phyloP scores from a whole-genome alignment of 2,113 vertebrate species.

The Taurulus bubalis region DNA sequence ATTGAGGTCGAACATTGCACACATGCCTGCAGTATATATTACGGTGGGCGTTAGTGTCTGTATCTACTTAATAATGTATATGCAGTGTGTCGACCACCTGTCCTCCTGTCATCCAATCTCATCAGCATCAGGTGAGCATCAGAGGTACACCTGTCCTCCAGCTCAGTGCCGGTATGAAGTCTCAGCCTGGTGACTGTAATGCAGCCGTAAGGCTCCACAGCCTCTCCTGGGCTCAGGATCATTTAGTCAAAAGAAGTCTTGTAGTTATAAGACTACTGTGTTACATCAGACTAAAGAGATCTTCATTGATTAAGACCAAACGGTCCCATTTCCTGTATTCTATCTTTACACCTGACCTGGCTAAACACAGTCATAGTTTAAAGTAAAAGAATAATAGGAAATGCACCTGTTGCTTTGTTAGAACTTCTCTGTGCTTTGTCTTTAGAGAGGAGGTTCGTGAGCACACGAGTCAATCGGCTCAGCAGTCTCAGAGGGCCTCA shows the following conservation, averaged over 20 bases:
- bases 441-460: conserved; percentile 84
- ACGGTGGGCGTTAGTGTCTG: background rate
- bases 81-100: conserved; percentile 65
- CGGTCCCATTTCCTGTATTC: too few relatives aligned
- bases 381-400: background rate
- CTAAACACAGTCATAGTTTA: background rate
- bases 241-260: too few relatives aligned
- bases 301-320: too few relatives aligned
- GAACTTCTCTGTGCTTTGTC: background rate
- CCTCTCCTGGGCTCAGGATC: too few relatives aligned
- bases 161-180: conserved; percentile 15
- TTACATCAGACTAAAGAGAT: too few relatives aligned
- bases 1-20: background rate
- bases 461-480: conserved; percentile 78
- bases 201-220: too few relatives aligned
- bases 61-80: background rate
- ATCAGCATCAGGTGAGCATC: conserved; percentile 6
- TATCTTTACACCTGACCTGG: too few relatives aligned
- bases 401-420: background rate
- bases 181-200: too few relatives aligned
- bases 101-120: conserved; percentile 47
- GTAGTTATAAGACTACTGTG: too few relatives aligned
- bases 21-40: background rate
- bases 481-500: conserved; percentile 82
- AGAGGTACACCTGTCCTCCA: background rate